Evolutionary conservation across 2,797 vertebrate genomes (phyloP).

Genomic region (Nyctibius grandis): DNA sequence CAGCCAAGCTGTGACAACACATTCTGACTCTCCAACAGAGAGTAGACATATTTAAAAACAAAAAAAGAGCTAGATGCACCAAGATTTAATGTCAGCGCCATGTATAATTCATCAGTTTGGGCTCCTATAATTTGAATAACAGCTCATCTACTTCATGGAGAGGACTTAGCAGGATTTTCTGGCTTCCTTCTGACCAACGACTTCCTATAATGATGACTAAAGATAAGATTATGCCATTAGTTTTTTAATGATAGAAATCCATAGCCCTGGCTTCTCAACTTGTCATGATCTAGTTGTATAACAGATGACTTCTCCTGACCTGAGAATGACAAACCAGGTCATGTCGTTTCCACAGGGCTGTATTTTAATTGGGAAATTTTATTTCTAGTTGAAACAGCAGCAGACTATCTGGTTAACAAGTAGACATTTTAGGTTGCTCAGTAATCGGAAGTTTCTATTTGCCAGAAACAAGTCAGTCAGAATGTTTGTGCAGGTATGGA

Average conservation of each 20-base stretch:
- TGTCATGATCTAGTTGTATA: not conserved
- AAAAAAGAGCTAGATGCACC: conserved; percentile 33
- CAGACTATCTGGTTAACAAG: not conserved
- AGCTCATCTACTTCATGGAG: conserved; percentile 35
- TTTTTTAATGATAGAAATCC: not conserved
- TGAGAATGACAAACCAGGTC: not conserved
- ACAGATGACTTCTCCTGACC: not conserved
- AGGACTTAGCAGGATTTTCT: conserved; percentile 30
- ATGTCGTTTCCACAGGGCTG: not conserved
- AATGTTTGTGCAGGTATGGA: not conserved
- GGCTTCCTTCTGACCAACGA: not conserved
- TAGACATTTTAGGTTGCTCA: not conserved
- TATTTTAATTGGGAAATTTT: not conserved
- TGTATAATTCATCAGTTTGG: conserved; percentile 58
- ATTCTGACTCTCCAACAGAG: conserved; percentile 75
- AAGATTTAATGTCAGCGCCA: conserved; percentile 58
- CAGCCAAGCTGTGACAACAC: conserved; percentile 73
- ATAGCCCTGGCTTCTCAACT: not conserved
- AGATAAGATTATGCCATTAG: not conserved
- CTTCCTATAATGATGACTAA: not conserved
- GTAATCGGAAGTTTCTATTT: not conserved
- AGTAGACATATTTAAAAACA: conserved; percentile 69
- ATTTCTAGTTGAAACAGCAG: not conserved
- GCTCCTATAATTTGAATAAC: conserved; percentile 42
- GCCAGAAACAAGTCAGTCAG: not conserved